These are phyloP conservation scores for Hyles euphorbiae DNA, from an alignment of 1,140 invertebrate genomes.

Conservation along the genomic window DNA sequence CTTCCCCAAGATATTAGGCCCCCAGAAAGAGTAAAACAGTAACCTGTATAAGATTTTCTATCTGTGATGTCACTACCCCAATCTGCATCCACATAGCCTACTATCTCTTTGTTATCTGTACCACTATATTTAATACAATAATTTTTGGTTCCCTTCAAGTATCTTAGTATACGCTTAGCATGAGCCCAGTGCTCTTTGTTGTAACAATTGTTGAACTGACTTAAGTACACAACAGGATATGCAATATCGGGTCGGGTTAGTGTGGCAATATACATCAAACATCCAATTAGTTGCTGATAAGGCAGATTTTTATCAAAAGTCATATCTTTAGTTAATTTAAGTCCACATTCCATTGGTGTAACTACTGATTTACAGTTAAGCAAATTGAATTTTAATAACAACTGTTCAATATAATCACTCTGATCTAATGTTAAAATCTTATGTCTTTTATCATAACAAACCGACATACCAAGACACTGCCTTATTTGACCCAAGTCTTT, in stretches of 20 bases:
- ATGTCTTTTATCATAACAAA: background rate
- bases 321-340: background rate
- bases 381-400: slow-evolving; percentile 2
- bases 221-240: too few relatives aligned
- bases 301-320: background rate
- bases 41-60: slow-evolving; percentile 4
- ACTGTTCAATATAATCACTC: slow-evolving; percentile 3
- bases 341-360: slow-evolving; percentile 1
- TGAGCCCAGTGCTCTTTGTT: too few relatives aligned
- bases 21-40: background rate
- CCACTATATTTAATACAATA: background rate
- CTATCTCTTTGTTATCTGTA: background rate
- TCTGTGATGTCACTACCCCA: slow-evolving; percentile 2
- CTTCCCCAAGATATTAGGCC: too few relatives aligned
- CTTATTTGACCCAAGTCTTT: slow-evolving; percentile 1
- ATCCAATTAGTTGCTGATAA: slow-evolving; percentile 7
- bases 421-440: background rate
- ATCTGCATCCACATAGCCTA: slow-evolving; percentile 5
- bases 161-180: background rate
- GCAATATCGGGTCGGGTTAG: background rate
- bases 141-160: slow-evolving; percentile 4
- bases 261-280: slow-evolving; percentile 1
- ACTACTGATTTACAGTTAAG: background rate
- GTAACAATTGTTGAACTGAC: too few relatives aligned
- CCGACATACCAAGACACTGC: slow-evolving; percentile 3